Conservation (phyloP, 2,113 vertebrate genomes). For the Alligator mississippiensis region DNA sequence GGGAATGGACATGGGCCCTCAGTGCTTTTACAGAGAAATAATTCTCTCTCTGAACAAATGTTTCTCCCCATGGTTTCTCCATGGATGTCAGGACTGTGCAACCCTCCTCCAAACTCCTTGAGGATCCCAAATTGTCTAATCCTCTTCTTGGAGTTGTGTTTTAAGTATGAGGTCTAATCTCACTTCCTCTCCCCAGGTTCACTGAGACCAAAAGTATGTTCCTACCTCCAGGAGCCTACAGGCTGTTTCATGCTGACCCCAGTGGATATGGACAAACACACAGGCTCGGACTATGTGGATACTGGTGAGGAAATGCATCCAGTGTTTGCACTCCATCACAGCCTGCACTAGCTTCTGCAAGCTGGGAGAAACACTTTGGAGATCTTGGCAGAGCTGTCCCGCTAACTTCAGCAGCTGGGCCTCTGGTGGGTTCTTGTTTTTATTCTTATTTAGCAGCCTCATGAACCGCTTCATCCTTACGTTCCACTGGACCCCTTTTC, state of each 20-base stretch:
- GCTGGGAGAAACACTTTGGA: neutral
- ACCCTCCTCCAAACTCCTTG: neutral
- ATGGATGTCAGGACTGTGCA: neutral
- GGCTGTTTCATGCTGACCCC: slow-evolving; percentile 53
- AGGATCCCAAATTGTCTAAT: neutral
- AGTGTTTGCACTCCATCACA: slow-evolving; percentile 56
- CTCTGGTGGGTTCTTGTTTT: neutral
- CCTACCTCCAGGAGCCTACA: slow-evolving; percentile 76
- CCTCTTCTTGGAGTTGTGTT: neutral
- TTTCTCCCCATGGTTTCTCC: neutral
- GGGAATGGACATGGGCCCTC: neutral
- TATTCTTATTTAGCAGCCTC: slow-evolving; percentile 58
- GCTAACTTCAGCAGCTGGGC: slow-evolving; percentile 49
- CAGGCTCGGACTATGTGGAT: slow-evolving; percentile 58
- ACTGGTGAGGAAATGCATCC: slow-evolving; percentile 61
- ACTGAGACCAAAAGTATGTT: neutral
- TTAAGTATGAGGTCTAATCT: neutral
- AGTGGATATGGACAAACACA: neutral
- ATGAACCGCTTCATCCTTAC: slow-evolving; percentile 70
- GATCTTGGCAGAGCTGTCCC: slow-evolving; percentile 49
- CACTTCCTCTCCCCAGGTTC: neutral
- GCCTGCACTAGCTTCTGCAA: slow-evolving; percentile 57
- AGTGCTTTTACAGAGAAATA: neutral
- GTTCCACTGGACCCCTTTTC: slow-evolving; percentile 3
- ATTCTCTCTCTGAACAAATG: neutral